Evolutionary conservation across 2,888 invertebrate genomes (phyloP).

Genomic region (Sarcophaga caerulescens): DNA sequence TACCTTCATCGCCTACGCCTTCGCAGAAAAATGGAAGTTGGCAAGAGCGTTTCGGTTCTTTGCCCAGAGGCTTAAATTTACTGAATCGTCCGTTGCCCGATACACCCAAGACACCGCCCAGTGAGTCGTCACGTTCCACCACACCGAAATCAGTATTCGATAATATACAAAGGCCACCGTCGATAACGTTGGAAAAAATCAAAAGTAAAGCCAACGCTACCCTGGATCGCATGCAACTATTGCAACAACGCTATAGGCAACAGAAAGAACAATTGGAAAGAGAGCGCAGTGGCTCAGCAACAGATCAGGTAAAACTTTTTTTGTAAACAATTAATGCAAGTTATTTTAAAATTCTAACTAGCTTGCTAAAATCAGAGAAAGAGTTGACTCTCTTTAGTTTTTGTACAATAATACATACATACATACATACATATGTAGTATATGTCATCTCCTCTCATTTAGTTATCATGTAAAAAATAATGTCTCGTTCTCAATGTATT

Average conservation of each 20-base stretch:
- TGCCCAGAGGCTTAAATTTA: conserved; percentile 72
- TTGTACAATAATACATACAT: not conserved
- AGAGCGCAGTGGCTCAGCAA: conserved; percentile 71
- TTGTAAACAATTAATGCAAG: not conserved
- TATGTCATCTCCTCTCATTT: conserved; percentile 44
- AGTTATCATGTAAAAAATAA: conserved; percentile 36
- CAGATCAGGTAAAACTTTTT: conserved; percentile 73
- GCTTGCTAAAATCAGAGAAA: conserved; percentile 20
- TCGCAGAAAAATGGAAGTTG: conserved; percentile 74
- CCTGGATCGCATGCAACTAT: conserved; percentile 80
- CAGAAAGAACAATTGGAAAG: conserved; percentile 83
- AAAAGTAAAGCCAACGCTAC: conserved; percentile 81
- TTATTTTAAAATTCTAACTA: too few relatives aligned
- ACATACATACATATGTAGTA: too few relatives aligned
- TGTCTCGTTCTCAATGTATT: conserved; percentile 49
- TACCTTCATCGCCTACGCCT: conserved; percentile 77
- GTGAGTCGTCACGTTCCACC: conserved; percentile 77
- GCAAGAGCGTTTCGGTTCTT: conserved; percentile 74
- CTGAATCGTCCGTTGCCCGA: conserved; percentile 82
- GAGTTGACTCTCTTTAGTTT: conserved; percentile 8
- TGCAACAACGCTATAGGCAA: conserved; percentile 84
- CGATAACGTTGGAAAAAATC: conserved; percentile 80
- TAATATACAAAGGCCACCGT: conserved; percentile 79
- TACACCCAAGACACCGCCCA: conserved; percentile 75
- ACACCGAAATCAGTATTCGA: conserved; percentile 81